These are phyloP conservation scores for Rhincodon typus DNA, from an alignment of 2,797 vertebrate species.

Conservation along the genomic window DNA sequence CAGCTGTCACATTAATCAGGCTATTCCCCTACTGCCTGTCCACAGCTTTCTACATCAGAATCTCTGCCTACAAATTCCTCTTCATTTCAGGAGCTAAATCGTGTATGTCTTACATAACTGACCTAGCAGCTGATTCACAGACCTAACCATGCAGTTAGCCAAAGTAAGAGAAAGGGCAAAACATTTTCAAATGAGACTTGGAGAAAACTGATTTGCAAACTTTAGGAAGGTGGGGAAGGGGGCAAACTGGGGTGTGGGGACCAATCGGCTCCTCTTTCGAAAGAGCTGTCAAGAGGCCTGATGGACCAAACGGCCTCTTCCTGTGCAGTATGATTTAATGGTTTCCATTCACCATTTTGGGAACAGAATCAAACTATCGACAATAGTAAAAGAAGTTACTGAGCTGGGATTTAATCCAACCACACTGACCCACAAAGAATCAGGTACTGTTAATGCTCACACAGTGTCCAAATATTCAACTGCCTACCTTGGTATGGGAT, in stretches of 20 bases:
- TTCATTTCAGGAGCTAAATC: not conserved
- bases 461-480: not conserved
- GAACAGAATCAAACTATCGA: not conserved
- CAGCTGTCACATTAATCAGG: constrained; percentile 37
- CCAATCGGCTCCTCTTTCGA: not conserved
- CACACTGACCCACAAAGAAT: not conserved
- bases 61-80: not conserved
- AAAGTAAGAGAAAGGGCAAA: not conserved
- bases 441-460: not conserved
- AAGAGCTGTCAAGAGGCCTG: not conserved
- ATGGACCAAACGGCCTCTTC: not conserved
- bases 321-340: too few species aligned
- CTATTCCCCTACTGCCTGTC: not conserved
- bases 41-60: not conserved
- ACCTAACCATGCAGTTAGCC: not conserved
- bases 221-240: not conserved
- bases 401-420: not conserved
- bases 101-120: not conserved
- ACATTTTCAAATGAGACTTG: not conserved
- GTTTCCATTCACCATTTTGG: not conserved
- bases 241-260: not conserved
- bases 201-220: not conserved
- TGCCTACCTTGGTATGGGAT: not conserved
- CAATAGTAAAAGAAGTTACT: too few species aligned
- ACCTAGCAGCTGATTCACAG: not conserved